A percentile compares a stretch with the other conserved stretches of the same genome.
These are phyloP conservation scores for Acromyrmex heyeri DNA, from an alignment of 1,140 invertebrate species.

Conservation along the genomic window DNA sequence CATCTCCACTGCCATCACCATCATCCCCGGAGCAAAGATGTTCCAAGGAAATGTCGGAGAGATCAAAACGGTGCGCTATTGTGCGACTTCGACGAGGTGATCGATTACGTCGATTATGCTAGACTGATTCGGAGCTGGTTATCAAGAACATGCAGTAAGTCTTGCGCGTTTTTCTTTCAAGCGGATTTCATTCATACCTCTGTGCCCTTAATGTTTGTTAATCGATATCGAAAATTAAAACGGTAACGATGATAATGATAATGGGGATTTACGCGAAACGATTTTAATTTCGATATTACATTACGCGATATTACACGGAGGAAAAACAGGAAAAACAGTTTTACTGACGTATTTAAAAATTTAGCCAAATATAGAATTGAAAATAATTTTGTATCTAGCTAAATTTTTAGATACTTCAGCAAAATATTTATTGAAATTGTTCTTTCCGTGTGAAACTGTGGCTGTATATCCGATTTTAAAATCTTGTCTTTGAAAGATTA, in stretches of 20 bases:
- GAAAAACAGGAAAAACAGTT: no score
- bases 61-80: background rate
- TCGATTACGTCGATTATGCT: conserved; percentile 20
- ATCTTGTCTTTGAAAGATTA: conserved; percentile 1
- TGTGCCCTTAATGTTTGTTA: background rate
- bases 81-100: conserved; percentile 42
- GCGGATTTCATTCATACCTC: background rate
- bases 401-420: no score
- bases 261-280: background rate
- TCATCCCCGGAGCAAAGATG: background rate
- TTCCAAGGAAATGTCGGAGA: background rate
- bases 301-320: no score
- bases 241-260: conserved; percentile 9
- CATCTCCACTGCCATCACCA: background rate
- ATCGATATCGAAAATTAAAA: background rate
- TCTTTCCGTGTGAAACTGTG: background rate
- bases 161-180: background rate
- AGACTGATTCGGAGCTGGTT: conserved; percentile 50
- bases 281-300: background rate
- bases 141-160: conserved; percentile 68
- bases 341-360: no score
- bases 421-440: no score
- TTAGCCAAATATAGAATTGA: no score
- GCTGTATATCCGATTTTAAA: conserved; percentile 4
- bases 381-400: no score